Evolutionary conservation across 2,888 invertebrate genomes (phyloP), one percentile per base, ranked within the genome.

Genomic region (Pollenia labialis): DNA sequence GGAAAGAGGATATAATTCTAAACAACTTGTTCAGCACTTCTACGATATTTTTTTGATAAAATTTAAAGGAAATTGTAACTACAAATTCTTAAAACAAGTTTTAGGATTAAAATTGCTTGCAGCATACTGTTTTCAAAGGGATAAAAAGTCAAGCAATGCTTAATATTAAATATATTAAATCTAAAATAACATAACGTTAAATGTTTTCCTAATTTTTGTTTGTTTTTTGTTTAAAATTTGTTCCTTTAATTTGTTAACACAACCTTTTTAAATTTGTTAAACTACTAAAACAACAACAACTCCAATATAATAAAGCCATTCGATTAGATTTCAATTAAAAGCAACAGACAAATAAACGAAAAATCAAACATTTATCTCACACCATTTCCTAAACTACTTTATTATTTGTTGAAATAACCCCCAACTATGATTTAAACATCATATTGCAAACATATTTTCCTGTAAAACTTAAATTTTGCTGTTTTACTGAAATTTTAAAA

Each of bases 131-230:
- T 62, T 79, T 69, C 12, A 69, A 82, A 82, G 42, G 54, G 18
- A 18, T 48, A 66, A 54, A 81, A 77, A 84, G 72, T 84, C 72
- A 42, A 87, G 87, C 87, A 74, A 87, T 87, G 87, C 81, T 81
- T 48, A 81, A 74, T 77, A 84, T 84, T 74, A 84, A 68, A 87
- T 48, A 84, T 62, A 81, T 74, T 69, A 81, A 86, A 84, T 46
- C 69, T 50, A 84, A 68, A 52, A 81, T 69, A 66, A 87, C 87
- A 87, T 87, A 87, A 87, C 87, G 87, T 84, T 87, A 84, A 68
- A 87, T 87, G 84, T 84, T 84, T 84, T 77, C 77, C 68, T 77
- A 81, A 79, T 74, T 68, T 82, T 84, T 52, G 66, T 81, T 66
- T 44, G 48, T 81, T 81, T 81, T 62, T 46, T 74, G 74, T 52